phyloP scores from a whole-genome alignment of 2,888 invertebrate species.

The Ophion obscuratus region DNA sequence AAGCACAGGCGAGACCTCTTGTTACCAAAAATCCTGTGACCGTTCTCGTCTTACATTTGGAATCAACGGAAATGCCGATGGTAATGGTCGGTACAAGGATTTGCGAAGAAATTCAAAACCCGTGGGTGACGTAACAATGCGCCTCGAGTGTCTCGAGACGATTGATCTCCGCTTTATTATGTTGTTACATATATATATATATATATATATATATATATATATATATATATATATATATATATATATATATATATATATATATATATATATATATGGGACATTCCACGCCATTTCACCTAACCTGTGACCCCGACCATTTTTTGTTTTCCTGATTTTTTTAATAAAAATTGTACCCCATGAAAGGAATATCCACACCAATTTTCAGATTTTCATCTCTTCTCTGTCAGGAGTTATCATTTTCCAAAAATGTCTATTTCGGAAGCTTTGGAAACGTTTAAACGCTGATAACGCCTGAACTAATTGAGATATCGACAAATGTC shows the following conservation, averaged over 20 bases:
- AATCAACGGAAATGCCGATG: slow-evolving; percentile 69
- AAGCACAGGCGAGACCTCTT: slow-evolving; percentile 31
- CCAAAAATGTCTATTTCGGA: too few relatives aligned
- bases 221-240: slow-evolving; percentile 3
- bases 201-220: slow-evolving; percentile 6
- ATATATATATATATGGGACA: background rate
- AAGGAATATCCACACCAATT: too few relatives aligned
- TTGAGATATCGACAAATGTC: too few relatives aligned
- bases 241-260: slow-evolving; percentile 15
- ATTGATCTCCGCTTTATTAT: slow-evolving; percentile 55
- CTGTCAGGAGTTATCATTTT: too few relatives aligned
- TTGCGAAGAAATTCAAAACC: slow-evolving; percentile 79
- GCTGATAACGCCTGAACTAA: too few relatives aligned
- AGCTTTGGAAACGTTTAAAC: too few relatives aligned
- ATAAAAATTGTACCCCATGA: too few relatives aligned
- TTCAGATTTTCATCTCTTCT: too few relatives aligned
- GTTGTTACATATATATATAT: slow-evolving; percentile 15
- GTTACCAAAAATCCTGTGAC: slow-evolving; percentile 68
- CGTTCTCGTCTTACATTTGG: slow-evolving; percentile 81
- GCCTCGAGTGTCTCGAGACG: slow-evolving; percentile 64
- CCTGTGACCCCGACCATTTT: too few relatives aligned
- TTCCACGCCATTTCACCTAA: too few relatives aligned
- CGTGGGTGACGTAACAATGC: slow-evolving; percentile 80
- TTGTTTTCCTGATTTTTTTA: too few relatives aligned
- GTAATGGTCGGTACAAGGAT: slow-evolving; percentile 68